Base-by-base conservation (phyloP, 2,797 vertebrate species). In the Mionectes olivaceus region DNA sequence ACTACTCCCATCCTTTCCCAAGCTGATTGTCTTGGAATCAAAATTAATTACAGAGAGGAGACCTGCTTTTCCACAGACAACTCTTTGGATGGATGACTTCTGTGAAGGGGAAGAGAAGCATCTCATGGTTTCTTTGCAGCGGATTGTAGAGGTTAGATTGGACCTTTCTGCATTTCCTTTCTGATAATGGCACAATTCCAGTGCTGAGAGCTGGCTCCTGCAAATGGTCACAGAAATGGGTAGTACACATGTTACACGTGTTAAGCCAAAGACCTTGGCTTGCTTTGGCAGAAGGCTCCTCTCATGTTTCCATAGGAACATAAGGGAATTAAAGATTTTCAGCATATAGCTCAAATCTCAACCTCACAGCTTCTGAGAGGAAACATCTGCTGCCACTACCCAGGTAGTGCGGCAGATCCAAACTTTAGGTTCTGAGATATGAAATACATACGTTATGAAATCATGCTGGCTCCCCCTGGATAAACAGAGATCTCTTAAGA, bases 231-330 rank as follows among this genome's bases (percentile, higher is more conserved):
- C 44, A 87, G 82, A 63, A 85, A 71, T 2, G 57, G 68, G 61
- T 87, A 93, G 65, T 83, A 87, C 57, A 32, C 63, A 56, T 69
- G 56, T 87, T 53, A 75, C 0, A 3, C 0, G 0, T 65, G 57
- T 55, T 80, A 89, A 92, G 76, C 84, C 55, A 76, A 89, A 94
- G 89, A 59, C 73, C 84, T 83, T 44, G 71, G 76, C 28, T 86
- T 43, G 78, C 71, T 92, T 83, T 92, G 82, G 73, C 21, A 41
- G 87, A 69, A 67, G 70, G 47, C 12, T 92, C 19, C 37, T 89
- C 63, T 94, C 77, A 49, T 81, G 79, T 94, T 93, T 95, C 93
- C 83, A 88, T 49, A 95, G 90, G 90, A 95, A 94, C 93, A 89
- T 87, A 87, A 87, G 75, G 68, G 92, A 92, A 95, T 91, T 73